A percentile compares a stretch with the other conserved stretches of the same genome.
These are phyloP conservation scores for Tenebrosternarchus preto DNA, from an alignment of 2,113 vertebrate genomes.

Conservation along the genomic window DNA sequence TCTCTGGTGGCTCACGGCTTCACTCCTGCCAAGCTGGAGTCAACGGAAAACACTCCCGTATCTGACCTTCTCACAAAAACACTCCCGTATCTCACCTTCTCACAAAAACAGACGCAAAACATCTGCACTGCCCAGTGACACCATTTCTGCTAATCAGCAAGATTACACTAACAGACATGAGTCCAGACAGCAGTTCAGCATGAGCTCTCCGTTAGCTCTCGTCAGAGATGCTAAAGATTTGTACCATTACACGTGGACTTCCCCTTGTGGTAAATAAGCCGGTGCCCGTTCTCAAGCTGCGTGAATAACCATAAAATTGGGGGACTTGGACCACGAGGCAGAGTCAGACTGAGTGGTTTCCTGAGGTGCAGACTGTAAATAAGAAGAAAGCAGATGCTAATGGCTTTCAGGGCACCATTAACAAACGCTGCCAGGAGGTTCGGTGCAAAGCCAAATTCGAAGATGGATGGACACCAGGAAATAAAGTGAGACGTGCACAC, in stretches of 20 bases:
- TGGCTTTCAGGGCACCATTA: conserved; percentile 35
- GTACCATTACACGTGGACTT: background rate
- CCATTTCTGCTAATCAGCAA: too few species aligned
- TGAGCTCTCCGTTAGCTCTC: background rate
- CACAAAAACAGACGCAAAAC: too few species aligned
- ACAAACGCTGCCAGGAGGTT: conserved; percentile 27
- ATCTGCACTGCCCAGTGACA: too few species aligned
- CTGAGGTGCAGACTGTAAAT: background rate
- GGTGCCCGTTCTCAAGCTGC: background rate
- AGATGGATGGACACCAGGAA: conserved; percentile 43
- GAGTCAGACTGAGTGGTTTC: background rate
- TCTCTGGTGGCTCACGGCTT: too few species aligned
- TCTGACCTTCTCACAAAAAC: too few species aligned
- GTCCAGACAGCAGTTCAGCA: background rate
- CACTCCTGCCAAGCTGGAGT: too few species aligned
- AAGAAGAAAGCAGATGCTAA: conserved; percentile 34
- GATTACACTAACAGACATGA: background rate
- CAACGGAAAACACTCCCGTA: too few species aligned
- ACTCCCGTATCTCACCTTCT: too few species aligned
- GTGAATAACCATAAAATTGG: background rate
- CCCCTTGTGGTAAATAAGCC: background rate
- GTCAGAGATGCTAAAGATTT: background rate
- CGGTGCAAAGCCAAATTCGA: conserved; percentile 38
- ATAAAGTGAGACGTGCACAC: conserved; percentile 34
- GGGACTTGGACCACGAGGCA: background rate